phyloP scores from a whole-genome alignment of 2,113 vertebrate species.

The Anarhynchus alexandrinus region DNA sequence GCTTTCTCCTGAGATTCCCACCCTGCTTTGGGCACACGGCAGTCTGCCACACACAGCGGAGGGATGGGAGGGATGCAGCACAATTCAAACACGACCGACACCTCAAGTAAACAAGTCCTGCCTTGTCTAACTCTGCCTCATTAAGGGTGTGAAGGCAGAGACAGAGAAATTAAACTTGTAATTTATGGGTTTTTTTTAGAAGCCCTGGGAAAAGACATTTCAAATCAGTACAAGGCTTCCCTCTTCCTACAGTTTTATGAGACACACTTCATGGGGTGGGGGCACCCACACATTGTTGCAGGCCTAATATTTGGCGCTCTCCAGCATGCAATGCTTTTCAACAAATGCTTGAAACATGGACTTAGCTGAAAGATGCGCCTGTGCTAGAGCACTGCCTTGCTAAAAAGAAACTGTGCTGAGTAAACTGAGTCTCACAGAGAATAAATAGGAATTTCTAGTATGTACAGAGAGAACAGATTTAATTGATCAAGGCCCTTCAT shows the following conservation, averaged over 20 bases:
- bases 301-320: rapidly evolving
- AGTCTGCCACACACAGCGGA: neutral
- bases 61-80: neutral
- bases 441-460: neutral
- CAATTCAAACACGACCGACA: neutral
- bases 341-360: neutral
- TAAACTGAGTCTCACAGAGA: neutral
- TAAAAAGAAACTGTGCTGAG: neutral
- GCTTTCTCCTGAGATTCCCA: neutral
- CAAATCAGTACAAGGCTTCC: neutral
- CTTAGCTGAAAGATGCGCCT: neutral
- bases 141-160: conserved; percentile 24
- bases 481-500: neutral
- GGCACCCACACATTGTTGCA: neutral
- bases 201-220: neutral
- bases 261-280: no score
- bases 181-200: neutral
- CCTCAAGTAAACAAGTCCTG: conserved; percentile 29
- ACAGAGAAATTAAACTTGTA: neutral
- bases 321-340: neutral
- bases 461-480: rapidly evolving
- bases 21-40: neutral
- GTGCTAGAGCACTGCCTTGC: neutral
- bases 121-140: conserved; percentile 39
- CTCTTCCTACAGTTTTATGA: neutral